phyloP scores from a whole-genome alignment of 1,140 invertebrate genomes.

The Procambarus virginalis region DNA sequence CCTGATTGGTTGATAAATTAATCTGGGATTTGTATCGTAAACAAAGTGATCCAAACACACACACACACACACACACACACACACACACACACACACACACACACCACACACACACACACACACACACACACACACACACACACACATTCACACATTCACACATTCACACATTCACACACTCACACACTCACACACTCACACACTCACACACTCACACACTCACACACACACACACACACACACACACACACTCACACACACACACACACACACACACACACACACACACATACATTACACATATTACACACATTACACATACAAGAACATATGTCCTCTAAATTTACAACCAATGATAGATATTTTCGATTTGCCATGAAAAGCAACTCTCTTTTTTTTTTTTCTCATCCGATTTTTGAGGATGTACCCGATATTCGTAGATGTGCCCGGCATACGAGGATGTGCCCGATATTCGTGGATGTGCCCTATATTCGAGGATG shows the following conservation, averaged over 20 bases:
- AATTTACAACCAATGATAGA: neutral
- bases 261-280: too few relatives aligned
- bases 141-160: neutral
- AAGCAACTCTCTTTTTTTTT: too few relatives aligned
- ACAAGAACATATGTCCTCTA: neutral
- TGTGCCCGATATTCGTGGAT: too few relatives aligned
- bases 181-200: neutral
- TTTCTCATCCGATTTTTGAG: too few relatives aligned
- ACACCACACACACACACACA: conserved; percentile 10
- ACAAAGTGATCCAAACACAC: too few relatives aligned
- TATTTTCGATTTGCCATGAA: neutral
- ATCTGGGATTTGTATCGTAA: too few relatives aligned
- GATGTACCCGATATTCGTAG: too few relatives aligned
- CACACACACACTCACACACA: conserved; percentile 7
- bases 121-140: conserved; percentile 5
- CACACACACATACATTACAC: conserved; percentile 3
- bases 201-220: neutral
- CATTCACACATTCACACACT: neutral
- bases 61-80: too few relatives aligned
- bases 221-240: neutral
- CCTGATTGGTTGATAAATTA: too few relatives aligned
- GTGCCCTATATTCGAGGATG: too few relatives aligned
- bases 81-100: too few relatives aligned
- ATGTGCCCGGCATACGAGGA: too few relatives aligned
- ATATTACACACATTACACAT: conserved; percentile 11